Conservation (phyloP, 1,140 invertebrate genomes). For the Venturia canescens region DNA sequence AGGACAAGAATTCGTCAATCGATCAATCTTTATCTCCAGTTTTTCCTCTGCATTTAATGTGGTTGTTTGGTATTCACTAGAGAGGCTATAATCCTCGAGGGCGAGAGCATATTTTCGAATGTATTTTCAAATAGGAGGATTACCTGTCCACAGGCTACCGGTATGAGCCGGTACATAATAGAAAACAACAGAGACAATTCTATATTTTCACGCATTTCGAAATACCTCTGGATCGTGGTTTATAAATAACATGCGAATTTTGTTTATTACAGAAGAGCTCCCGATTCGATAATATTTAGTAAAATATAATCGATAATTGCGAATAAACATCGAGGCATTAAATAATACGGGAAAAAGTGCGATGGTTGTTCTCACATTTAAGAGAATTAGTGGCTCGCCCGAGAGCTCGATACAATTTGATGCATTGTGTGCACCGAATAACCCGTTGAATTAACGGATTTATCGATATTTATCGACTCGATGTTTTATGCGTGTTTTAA, state of each 20-base stretch:
- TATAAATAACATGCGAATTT: background rate
- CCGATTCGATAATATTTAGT: background rate
- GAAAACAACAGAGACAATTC: too few species aligned
- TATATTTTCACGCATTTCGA: background rate
- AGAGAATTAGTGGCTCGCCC: background rate
- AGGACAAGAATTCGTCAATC: too few species aligned
- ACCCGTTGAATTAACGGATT: background rate
- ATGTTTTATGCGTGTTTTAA: background rate
- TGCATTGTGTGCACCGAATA: background rate
- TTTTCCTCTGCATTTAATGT: too few species aligned
- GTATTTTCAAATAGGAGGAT: background rate
- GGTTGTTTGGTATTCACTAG: background rate
- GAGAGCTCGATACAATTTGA: too few species aligned
- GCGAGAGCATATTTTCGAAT: background rate
- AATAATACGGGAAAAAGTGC: background rate
- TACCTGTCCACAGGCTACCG: background rate
- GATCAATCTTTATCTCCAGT: too few species aligned
- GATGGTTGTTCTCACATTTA: background rate
- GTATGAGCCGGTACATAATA: too few species aligned
- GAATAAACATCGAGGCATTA: background rate
- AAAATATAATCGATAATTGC: background rate
- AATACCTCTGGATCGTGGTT: background rate
- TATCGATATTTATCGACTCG: background rate
- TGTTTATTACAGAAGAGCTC: background rate
- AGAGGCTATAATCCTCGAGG: background rate